These are phyloP conservation scores for Ondatra zibethicus DNA, from an alignment of 2,113 vertebrate species.

Conservation along the genomic window DNA sequence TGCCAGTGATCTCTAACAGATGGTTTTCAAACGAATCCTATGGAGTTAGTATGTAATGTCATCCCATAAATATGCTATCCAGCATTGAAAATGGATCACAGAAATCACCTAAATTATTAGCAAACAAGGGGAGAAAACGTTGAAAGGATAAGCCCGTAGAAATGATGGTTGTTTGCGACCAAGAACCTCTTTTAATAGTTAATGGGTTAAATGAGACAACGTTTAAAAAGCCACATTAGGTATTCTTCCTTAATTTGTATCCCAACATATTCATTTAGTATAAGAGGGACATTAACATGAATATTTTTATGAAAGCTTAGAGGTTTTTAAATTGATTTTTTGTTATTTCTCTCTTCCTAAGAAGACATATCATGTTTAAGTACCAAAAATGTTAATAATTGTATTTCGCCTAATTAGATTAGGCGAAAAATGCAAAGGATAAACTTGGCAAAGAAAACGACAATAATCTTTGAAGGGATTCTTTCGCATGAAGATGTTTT, in stretches of 20 bases:
- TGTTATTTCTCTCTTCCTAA: conserved; percentile 16
- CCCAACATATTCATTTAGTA: conserved; percentile 9
- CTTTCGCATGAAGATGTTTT: conserved; percentile 10
- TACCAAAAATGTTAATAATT: neutral
- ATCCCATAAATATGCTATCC: conserved; percentile 63
- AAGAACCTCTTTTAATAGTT: conserved; percentile 54
- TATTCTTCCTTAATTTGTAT: conserved; percentile 13
- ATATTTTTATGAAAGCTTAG: conserved; percentile 44
- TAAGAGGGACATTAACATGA: conserved; percentile 17
- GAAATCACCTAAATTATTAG: conserved; percentile 11
- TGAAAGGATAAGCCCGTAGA: conserved; percentile 52
- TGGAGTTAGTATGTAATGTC: conserved; percentile 67
- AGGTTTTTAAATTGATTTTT: neutral
- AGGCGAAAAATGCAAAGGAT: conserved; percentile 4
- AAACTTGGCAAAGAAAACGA: conserved; percentile 43
- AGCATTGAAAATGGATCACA: conserved; percentile 73
- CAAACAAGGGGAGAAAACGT: conserved; percentile 66
- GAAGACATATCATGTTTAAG: conserved; percentile 47
- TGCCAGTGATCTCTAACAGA: conserved; percentile 81
- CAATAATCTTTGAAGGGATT: neutral
- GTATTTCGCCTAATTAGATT: neutral
- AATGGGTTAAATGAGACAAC: conserved; percentile 48
- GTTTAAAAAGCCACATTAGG: conserved; percentile 28
- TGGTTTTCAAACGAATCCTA: conserved; percentile 76
- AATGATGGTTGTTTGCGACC: conserved; percentile 54